Evolutionary conservation across 2,888 invertebrate genomes (phyloP), one percentile per base, ranked within the genome.

Genomic region (Actias luna): DNA sequence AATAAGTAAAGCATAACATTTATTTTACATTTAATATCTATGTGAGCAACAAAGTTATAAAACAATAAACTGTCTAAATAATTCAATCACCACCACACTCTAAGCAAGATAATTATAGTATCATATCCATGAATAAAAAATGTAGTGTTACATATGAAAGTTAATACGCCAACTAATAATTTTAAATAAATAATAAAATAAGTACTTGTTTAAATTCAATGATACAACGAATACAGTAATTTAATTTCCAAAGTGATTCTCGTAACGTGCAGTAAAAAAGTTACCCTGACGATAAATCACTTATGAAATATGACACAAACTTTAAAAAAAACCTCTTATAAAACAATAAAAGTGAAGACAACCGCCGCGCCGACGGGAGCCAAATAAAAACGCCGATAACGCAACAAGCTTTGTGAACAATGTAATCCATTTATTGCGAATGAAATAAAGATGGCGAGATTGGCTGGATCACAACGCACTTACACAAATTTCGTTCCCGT

Each of bases 401-500:
- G 76, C 79, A 82, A 84, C 84, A 83, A 83, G 82, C 78, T 83
- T 84, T 80, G 80, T 79, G 80, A 85, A 86, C 82, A 83, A 79
- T 80, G 80, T 89, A 89, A 90, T 90, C 88, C 88, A 87, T 88
- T 90, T 91, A 91, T 87, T 80, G 83, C 71, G 82, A 86, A 88
- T 87, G 84, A 89, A 91, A 91, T 89, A 90, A 90, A 88, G 85
- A 89, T 88, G 83, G 80, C 78, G 81, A 87, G 86, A 89, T 89
- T 88, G 89, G 83, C 80, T 84, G 86, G 87, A 89, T 89, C 89
- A 88, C 88, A 89, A 88, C 88, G 83, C 88, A 89, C 89, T 90
- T 89, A 89, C 86, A 90, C 89, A 90, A 90, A 89, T 90, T 89
- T 89, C 85, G 82, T 88, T 88, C 82, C 82, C 86, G 82, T 89